These are phyloP conservation scores for Geothlypis trichas DNA, from an alignment of 2,113 vertebrate genomes.

Conservation along the genomic window DNA sequence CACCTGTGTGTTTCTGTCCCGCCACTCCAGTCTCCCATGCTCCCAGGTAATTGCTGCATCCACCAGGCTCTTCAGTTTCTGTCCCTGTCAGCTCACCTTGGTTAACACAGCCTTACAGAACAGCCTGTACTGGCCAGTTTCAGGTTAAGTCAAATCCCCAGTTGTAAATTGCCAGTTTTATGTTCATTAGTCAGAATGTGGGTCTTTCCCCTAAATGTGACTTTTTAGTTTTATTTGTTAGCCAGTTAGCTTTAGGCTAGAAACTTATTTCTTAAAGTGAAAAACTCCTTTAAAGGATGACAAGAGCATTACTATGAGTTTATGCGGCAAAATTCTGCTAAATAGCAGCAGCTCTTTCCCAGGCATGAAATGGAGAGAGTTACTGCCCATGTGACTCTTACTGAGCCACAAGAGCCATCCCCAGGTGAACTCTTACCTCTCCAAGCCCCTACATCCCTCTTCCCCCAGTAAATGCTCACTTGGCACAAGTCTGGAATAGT, in stretches of 20 bases:
- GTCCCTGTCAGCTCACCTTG: not conserved
- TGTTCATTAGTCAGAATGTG: not conserved
- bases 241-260: not conserved
- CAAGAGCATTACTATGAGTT: not conserved
- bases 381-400: not conserved
- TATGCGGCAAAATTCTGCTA: not conserved
- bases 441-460: not conserved
- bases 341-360: not conserved
- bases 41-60: not conserved
- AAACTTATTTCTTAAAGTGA: not conserved
- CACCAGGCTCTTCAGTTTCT: not conserved
- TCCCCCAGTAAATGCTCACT: not conserved
- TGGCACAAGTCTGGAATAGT: not conserved
- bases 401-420: not conserved
- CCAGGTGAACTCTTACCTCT: not conserved
- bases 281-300: not conserved
- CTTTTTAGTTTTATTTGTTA: not conserved
- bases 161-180: not conserved
- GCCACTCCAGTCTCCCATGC: not conserved
- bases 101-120: rapidly evolving
- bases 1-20: not conserved
- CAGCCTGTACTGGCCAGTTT: not conserved
- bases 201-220: not conserved
- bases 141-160: not conserved
- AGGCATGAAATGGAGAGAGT: not conserved